Evolutionary conservation across 2,888 invertebrate genomes (phyloP).

Genomic region (Strigamia maritima): DNA sequence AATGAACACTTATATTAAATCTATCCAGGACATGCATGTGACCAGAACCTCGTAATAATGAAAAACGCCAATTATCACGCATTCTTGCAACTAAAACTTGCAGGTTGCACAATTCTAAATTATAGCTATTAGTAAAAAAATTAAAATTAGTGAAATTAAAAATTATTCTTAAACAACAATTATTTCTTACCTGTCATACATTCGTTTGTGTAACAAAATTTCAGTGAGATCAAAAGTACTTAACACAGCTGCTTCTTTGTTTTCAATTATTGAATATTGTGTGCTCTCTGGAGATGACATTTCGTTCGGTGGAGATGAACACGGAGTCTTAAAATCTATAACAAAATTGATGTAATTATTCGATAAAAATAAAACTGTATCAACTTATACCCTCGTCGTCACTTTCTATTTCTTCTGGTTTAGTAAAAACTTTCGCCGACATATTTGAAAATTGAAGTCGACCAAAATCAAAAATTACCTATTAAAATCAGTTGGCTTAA

Average conservation of each 20-base stretch:
- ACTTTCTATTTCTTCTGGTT: conserved; percentile 47
- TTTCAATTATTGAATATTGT: neutral
- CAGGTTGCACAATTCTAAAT: conserved; percentile 70
- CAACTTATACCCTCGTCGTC: conserved; percentile 56
- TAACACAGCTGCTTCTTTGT: neutral
- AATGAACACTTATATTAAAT: conserved; percentile 57
- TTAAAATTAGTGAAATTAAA: neutral
- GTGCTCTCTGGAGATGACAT: neutral
- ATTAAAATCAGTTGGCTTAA: neutral
- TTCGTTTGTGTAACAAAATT: conserved; percentile 60
- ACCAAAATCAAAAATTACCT: conserved; percentile 84
- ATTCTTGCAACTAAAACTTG: conserved; percentile 85
- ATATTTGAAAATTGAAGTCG: conserved; percentile 63
- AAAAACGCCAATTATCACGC: conserved; percentile 85
- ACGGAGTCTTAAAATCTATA: conserved; percentile 54
- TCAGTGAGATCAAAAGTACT: conserved; percentile 44
- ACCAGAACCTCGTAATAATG: conserved; percentile 77
- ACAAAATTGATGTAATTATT: neutral
- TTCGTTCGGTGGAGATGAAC: conserved; percentile 52
- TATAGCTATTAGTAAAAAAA: conserved; percentile 51
- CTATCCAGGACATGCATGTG: conserved; percentile 79
- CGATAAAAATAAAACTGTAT: neutral
- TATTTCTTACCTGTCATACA: conserved; percentile 68
- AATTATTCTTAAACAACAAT: neutral
- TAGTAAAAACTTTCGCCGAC: conserved; percentile 41